phyloP scores from a whole-genome alignment of 2,888 invertebrate genomes.

The Synanthedon formicaeformis region DNA sequence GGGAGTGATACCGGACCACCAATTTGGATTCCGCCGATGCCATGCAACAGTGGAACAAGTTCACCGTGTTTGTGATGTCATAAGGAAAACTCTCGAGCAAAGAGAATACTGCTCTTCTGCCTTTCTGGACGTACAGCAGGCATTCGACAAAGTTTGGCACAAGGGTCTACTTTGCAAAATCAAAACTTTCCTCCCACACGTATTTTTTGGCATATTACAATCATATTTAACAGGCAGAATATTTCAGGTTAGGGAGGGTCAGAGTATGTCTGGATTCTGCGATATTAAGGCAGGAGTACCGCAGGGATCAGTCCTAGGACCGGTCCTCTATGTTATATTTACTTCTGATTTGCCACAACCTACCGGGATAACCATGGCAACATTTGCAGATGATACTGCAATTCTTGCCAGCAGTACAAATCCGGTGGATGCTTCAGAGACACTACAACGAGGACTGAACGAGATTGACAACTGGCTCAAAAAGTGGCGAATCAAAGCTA shows the following conservation, averaged over 20 bases:
- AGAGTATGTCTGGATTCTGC: not conserved
- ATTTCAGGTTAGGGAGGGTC: not conserved
- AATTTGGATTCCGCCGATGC: no score
- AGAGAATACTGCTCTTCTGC: no score
- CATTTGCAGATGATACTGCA: conserved; percentile 4
- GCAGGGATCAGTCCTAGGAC: conserved; percentile 1
- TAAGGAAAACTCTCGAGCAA: no score
- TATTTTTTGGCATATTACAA: not conserved
- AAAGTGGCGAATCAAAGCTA: not conserved
- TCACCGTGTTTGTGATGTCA: no score
- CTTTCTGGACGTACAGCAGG: no score
- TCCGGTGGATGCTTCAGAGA: not conserved
- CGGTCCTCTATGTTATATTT: conserved; percentile 1
- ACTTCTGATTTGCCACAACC: conserved; percentile 1
- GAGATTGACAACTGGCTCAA: not conserved
- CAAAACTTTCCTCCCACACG: not conserved
- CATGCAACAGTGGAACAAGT: no score
- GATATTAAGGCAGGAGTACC: not conserved
- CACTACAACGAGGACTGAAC: not conserved
- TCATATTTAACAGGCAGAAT: not conserved
- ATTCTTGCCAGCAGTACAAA: not conserved
- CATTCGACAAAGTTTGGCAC: no score
- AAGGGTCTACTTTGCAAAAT: no score
- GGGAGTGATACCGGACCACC: no score
- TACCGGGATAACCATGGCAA: not conserved